These are phyloP conservation scores for Oasisia sp. DNA, from an alignment of 2,888 invertebrate species.

Conservation along the genomic window DNA sequence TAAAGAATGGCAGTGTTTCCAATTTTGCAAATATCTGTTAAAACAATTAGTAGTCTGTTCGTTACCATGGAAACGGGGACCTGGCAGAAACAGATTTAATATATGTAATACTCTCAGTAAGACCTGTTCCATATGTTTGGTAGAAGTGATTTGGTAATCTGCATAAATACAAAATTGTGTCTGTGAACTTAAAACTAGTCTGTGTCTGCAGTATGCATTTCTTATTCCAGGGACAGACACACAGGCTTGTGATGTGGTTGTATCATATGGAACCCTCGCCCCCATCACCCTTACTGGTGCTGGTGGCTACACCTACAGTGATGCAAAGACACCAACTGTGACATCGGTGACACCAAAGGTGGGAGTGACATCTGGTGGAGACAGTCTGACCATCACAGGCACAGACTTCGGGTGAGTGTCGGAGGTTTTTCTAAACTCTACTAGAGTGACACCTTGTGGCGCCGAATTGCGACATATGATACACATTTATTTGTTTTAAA, in stretches of 20 bases:
- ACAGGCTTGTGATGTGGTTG: background rate
- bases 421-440: background rate
- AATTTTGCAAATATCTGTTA: too few relatives aligned
- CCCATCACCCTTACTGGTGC: slow-evolving; percentile 7
- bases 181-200: background rate
- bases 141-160: too few relatives aligned
- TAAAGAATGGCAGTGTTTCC: too few relatives aligned
- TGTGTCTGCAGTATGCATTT: background rate
- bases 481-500: background rate
- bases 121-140: too few relatives aligned
- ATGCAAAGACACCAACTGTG: too few relatives aligned
- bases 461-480: background rate
- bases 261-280: background rate
- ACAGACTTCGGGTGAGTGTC: slow-evolving; percentile 27
- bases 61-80: too few relatives aligned
- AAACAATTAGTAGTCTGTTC: too few relatives aligned
- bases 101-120: too few relatives aligned
- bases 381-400: too few relatives aligned
- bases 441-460: background rate
- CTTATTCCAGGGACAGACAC: background rate
- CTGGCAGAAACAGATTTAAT: too few relatives aligned
- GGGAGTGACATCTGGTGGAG: too few relatives aligned
- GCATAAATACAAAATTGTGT: background rate
- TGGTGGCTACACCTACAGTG: background rate
- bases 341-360: too few relatives aligned